Evolutionary conservation across 2,797 vertebrate species (phyloP), one percentile per base, ranked within the genome.

Genomic region (Fistularia tabacaria): DNA sequence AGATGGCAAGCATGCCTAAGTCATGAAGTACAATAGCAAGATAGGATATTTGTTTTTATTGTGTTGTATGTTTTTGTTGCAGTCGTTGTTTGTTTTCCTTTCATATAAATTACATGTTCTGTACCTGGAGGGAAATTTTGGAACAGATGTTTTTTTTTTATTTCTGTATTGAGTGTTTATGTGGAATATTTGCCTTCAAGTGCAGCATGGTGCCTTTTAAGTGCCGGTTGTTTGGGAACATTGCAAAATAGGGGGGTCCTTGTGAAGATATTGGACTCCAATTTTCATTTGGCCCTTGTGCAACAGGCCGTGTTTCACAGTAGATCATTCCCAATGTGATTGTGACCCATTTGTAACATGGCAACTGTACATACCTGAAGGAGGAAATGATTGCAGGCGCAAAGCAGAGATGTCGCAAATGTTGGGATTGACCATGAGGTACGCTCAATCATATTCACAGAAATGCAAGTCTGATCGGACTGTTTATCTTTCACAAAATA

Each of bases 71-170:
- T 25, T 25, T 25, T 25, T 25, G 25, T 25, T 25, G 25, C 25
- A 25, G 25, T 25, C 25, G 2, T 25, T 25, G 2, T 25, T 25
- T 25, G 25, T 25, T 25, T 25, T 25, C 5, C 2, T 25, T 25
- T 25, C 25, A 25, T 25, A 25, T 25, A 25, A 25, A 25, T 2
- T 82, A 85, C 74, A 77, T 73, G 51, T 61, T 57, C 76, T 52
- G 46, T 62, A 57, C 50, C 76, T 87, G 75, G 78, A 71, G 46
- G 76, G 77, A 76, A 8, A 48, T 74, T 68, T 81, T 85, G 76
- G 74, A 51, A 57, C 59, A 49, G 49, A 59, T 49, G 0, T 63
- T 77, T 66, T 62, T 60, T 14, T 40, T 44, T 45, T 73, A 40
- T 74, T 12, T 64, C 12, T 25, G 3, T 25, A 25, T 25, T 25